phyloP scores from a whole-genome alignment of 2,888 invertebrate species.

The Heliconius cydno region DNA sequence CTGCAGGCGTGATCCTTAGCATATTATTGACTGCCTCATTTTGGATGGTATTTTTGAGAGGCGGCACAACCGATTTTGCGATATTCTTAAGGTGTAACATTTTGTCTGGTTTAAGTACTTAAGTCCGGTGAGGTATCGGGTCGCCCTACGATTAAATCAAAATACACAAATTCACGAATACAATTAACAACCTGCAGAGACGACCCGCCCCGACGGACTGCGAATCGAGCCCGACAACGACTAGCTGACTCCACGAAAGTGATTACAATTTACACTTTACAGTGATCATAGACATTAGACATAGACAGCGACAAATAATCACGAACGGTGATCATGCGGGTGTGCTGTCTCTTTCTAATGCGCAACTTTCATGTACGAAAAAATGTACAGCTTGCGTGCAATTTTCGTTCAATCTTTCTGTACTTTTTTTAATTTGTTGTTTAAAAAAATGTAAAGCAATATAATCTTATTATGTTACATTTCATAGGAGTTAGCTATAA shows the following conservation, averaged over 20 bases:
- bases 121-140: slow-evolving; percentile 72
- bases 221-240: slow-evolving; percentile 41
- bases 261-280: slow-evolving; percentile 28
- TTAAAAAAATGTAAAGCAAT: neutral
- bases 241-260: slow-evolving; percentile 20
- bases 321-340: slow-evolving; percentile 28
- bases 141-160: slow-evolving; percentile 71
- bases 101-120: slow-evolving; percentile 73
- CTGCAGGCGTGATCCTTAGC: slow-evolving; percentile 85
- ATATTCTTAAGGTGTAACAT: slow-evolving; percentile 91
- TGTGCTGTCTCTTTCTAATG: slow-evolving; percentile 30
- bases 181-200: slow-evolving; percentile 69
- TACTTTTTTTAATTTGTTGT: neutral
- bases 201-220: slow-evolving; percentile 80
- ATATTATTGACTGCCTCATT: slow-evolving; percentile 84
- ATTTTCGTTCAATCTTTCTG: neutral
- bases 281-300: slow-evolving; percentile 24
- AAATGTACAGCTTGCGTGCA: neutral
- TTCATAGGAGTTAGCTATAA: neutral
- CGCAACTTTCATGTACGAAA: slow-evolving; percentile 3
- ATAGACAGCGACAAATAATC: slow-evolving; percentile 26
- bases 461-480: neutral
- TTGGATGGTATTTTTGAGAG: slow-evolving; percentile 82
- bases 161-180: slow-evolving; percentile 68
- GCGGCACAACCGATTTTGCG: slow-evolving; percentile 83